These are phyloP conservation scores for Sciurus carolinensis DNA, from an alignment of 2,797 vertebrate genomes.

Conservation along the genomic window DNA sequence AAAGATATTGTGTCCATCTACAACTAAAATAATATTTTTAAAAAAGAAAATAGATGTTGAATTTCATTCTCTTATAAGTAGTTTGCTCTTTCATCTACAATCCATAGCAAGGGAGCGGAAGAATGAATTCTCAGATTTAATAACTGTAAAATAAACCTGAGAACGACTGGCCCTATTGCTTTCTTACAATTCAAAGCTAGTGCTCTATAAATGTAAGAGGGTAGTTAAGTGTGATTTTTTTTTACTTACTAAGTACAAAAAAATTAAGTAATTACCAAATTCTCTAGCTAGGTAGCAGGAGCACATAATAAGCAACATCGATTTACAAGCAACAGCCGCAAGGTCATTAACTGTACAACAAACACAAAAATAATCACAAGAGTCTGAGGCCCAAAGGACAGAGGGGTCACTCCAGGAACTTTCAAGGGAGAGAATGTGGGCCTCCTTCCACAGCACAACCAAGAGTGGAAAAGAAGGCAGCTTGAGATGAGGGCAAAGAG, in stretches of 20 bases:
- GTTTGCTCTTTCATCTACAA: conserved; percentile 58
- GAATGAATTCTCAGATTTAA: conserved; percentile 47
- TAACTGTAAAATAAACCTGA: neutral
- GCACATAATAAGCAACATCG: neutral
- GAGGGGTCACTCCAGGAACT: neutral
- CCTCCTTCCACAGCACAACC: neutral
- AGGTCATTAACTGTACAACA: neutral
- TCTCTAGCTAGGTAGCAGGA: conserved; percentile 3
- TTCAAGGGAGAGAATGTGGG: neutral
- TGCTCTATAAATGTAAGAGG: neutral
- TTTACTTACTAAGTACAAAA: conserved; percentile 32
- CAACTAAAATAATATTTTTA: no score
- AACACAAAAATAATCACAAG: neutral
- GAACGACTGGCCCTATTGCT: neutral
- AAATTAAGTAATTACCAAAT: neutral
- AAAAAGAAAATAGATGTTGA: conserved; percentile 47
- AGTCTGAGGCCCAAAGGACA: neutral
- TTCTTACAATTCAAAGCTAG: conserved; percentile 2
- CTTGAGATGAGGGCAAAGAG: neutral
- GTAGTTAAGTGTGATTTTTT: conserved; percentile 22
- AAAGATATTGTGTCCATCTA: no score
- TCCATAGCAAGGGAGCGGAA: conserved; percentile 12
- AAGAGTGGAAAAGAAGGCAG: neutral
- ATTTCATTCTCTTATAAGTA: conserved; percentile 49
- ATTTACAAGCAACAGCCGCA: neutral